Conservation (phyloP, 2,888 invertebrate genomes). For the Lagria hirta region DNA sequence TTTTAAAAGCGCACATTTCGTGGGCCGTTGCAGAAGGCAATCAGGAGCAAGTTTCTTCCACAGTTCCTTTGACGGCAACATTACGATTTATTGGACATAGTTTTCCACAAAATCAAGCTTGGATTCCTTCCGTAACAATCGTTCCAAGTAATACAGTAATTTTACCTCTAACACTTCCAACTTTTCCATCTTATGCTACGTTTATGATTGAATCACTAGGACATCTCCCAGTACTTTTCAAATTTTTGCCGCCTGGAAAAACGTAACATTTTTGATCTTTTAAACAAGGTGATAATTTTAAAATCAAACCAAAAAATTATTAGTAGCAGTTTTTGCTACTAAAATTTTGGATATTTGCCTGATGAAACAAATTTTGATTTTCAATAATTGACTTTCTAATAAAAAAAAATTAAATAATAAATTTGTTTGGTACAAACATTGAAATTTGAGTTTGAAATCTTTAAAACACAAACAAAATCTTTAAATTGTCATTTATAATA, state of each 20-base stretch:
- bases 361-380: too few species aligned
- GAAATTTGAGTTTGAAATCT: too few species aligned
- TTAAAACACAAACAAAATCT: too few species aligned
- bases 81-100: constrained; percentile 42
- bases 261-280: constrained; percentile 36
- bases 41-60: constrained; percentile 6
- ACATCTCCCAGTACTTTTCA: constrained; percentile 52
- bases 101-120: constrained; percentile 39
- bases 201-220: constrained; percentile 50
- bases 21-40: constrained; percentile 33
- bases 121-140: constrained; percentile 41
- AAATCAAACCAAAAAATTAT: too few species aligned
- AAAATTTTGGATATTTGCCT: too few species aligned
- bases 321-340: too few species aligned
- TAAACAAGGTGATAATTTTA: constrained; percentile 8
- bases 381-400: too few species aligned
- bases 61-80: too few species aligned
- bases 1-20: constrained; percentile 43
- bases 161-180: constrained; percentile 41
- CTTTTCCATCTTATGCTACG: constrained; percentile 38
- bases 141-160: constrained; percentile 37
- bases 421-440: too few species aligned
- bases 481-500: too few species aligned
- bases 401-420: too few species aligned
- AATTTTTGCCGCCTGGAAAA: constrained; percentile 51